phyloP scores from a whole-genome alignment of 1,140 invertebrate species.

The Propsilocerus akamusi region DNA sequence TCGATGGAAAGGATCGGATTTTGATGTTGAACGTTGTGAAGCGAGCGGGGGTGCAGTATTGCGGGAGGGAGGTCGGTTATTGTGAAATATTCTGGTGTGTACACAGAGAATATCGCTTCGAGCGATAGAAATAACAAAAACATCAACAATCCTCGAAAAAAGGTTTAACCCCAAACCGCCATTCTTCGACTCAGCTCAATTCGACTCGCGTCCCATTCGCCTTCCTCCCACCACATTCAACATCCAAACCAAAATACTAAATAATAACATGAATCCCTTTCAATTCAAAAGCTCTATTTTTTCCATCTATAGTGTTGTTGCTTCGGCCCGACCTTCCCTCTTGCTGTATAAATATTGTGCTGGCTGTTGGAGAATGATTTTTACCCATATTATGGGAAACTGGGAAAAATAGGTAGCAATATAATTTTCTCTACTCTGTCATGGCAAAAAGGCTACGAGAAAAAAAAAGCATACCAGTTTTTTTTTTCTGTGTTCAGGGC shows the following conservation, averaged over 20 bases:
- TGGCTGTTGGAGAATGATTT: no score
- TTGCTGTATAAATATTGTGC: background rate
- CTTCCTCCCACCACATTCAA: background rate
- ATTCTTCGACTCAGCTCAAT: background rate
- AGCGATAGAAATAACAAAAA: background rate
- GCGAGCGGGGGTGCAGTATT: background rate
- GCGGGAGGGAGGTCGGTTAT: background rate
- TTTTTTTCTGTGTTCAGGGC: background rate
- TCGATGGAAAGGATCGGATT: background rate
- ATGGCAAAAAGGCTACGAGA: background rate
- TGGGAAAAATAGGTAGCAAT: slow-evolving; percentile 2
- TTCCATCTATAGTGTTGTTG: background rate
- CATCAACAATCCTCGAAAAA: background rate
- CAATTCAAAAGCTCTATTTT: slow-evolving; percentile 4
- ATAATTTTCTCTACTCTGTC: slow-evolving; percentile 2
- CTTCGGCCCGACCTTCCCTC: background rate
- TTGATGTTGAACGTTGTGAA: background rate
- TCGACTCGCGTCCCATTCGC: background rate
- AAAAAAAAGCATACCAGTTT: background rate
- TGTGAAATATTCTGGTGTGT: background rate
- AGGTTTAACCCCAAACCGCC: background rate
- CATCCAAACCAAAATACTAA: slow-evolving; percentile 3
- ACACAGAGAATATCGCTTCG: background rate
- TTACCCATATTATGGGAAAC: background rate
- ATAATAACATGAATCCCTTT: slow-evolving; percentile 4